These are phyloP conservation scores for Corythoichthys intestinalis DNA, from an alignment of 2,113 vertebrate genomes.

Conservation along the genomic window DNA sequence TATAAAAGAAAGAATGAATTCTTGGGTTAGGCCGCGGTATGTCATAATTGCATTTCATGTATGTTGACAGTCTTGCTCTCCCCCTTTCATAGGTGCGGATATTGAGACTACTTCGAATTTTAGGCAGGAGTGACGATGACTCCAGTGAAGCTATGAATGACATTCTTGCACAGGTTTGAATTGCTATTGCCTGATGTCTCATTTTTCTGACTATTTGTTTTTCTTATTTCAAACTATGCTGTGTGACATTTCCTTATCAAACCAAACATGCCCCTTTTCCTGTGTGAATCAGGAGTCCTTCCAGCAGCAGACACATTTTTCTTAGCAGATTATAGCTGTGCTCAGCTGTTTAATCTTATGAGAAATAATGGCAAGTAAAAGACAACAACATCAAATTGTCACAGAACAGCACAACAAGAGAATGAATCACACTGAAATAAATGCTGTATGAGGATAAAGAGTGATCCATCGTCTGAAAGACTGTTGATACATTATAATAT, in stretches of 20 bases:
- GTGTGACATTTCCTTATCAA: neutral
- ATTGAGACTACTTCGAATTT: constrained; percentile 94
- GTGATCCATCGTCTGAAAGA: constrained; percentile 74
- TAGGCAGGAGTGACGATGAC: constrained; percentile 95
- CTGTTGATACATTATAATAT: constrained; percentile 61
- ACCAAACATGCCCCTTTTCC: neutral
- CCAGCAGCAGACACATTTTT: neutral
- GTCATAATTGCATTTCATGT: neutral
- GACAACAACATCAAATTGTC: neutral
- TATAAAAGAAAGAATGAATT: too few relatives aligned
- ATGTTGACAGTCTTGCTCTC: neutral
- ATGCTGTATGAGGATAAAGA: constrained; percentile 72
- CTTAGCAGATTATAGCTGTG: neutral
- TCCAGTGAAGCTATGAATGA: constrained; percentile 99
- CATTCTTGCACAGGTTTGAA: constrained; percentile 94
- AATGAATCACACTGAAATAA: constrained; percentile 19
- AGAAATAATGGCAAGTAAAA: neutral
- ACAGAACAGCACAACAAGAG: neutral
- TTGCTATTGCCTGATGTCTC: neutral
- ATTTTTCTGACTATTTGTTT: neutral
- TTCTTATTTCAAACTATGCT: neutral
- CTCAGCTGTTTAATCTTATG: neutral
- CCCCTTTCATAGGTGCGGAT: constrained; percentile 83
- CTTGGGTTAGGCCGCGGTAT: too few relatives aligned
- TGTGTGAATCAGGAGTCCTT: neutral